A percentile compares a stretch with the other conserved stretches of the same genome.
Evolutionary conservation across 64 coral and sea anemone species (phyloP).

Genomic region (Stylophora pistillata): DNA sequence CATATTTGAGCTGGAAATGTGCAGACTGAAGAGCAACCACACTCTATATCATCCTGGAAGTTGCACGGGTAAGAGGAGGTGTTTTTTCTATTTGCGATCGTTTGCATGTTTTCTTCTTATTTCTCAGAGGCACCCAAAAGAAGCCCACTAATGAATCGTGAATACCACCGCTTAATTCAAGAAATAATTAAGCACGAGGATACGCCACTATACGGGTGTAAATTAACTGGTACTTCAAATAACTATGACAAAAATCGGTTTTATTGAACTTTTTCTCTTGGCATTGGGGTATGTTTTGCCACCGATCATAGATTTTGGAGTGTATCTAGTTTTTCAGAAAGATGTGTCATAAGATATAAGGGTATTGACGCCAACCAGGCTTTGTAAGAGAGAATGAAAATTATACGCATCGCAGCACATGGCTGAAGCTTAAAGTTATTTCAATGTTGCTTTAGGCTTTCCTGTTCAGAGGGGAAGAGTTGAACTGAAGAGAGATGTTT

Average conservation of each 20-base stretch:
- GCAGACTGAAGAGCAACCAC: slow-evolving; percentile 45
- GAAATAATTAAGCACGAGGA: no score
- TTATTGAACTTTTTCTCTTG: not conserved
- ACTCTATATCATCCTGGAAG: slow-evolving; percentile 66
- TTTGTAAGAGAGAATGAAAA: not conserved
- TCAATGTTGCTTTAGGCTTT: slow-evolving; percentile 20
- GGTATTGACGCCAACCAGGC: no score
- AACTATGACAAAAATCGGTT: not conserved
- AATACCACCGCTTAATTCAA: no score
- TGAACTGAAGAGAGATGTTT: not conserved
- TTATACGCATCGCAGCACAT: not conserved
- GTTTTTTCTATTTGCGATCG: not conserved
- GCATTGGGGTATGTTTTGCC: no score
- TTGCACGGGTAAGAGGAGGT: slow-evolving; percentile 44
- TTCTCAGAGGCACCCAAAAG: no score
- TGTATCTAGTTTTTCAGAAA: no score
- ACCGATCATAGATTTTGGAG: no score
- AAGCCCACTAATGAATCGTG: no score
- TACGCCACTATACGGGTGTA: no score
- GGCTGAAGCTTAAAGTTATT: not conserved
- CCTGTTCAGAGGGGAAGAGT: slow-evolving; percentile 43
- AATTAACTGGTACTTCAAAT: no score
- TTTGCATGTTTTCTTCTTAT: not conserved
- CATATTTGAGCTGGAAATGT: slow-evolving; percentile 34
- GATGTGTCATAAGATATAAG: no score